phyloP scores from a whole-genome alignment of 2,797 vertebrate species.

The Eulemur coronatus region DNA sequence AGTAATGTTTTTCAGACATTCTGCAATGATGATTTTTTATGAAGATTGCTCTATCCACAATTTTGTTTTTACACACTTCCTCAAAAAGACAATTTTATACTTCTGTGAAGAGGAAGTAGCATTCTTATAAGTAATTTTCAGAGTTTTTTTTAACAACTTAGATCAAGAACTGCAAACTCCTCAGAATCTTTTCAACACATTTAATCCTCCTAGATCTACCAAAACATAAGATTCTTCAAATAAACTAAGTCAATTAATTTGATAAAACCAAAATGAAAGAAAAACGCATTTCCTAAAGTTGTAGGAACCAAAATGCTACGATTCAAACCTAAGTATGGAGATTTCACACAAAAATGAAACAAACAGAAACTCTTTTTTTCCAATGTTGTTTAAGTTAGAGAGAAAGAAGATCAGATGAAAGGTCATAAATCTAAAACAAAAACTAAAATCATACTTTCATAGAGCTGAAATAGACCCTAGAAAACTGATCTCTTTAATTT shows the following conservation, averaged over 20 bases:
- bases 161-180: conserved; percentile 51
- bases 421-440: conserved; percentile 11
- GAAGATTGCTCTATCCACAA: conserved; percentile 4
- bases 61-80: conserved; percentile 69
- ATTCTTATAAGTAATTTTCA: conserved; percentile 45
- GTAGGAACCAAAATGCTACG: background rate
- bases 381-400: background rate
- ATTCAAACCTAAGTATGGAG: background rate
- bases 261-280: conserved; percentile 8
- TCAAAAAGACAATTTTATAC: conserved; percentile 30
- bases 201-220: background rate
- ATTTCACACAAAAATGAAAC: conserved; percentile 48
- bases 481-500: background rate
- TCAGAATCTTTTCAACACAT: background rate
- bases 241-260: background rate
- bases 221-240: conserved; percentile 19
- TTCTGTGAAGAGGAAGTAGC: conserved; percentile 54
- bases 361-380: background rate
- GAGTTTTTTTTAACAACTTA: conserved; percentile 44
- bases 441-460: conserved; percentile 18
- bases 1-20: conserved; percentile 8
- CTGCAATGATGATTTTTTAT: background rate
- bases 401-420: conserved; percentile 12
- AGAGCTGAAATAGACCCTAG: background rate
- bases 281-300: background rate